A percentile compares a stretch with the other conserved stretches of the same genome.
Conservation (phyloP, 2,113 vertebrate genomes). For the Amphilophus citrinellus region DNA sequence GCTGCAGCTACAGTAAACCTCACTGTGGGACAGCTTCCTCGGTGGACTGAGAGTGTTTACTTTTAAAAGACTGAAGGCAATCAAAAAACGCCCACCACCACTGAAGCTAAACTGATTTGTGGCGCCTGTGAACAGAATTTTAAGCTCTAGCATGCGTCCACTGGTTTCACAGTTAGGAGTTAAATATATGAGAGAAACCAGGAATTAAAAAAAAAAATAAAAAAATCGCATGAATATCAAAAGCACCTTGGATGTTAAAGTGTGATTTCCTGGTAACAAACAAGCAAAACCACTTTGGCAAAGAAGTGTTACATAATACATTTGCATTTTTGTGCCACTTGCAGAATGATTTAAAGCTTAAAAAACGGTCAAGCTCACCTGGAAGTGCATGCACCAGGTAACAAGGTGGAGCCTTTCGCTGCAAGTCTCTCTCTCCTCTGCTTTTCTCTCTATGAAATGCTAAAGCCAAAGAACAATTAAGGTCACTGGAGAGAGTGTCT, state of each 20-base stretch:
- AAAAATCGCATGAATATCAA: background rate
- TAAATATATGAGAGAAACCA: background rate
- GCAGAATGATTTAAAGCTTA: background rate
- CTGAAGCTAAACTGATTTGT: constrained; percentile 4
- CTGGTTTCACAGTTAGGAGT: background rate
- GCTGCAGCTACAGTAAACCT: constrained; percentile 35
- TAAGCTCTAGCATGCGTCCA: background rate
- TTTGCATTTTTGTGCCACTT: background rate
- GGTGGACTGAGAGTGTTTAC: constrained; percentile 42
- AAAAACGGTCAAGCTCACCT: background rate
- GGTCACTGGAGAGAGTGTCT: too few species aligned
- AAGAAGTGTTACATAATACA: background rate
- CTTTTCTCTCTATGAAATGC: background rate
- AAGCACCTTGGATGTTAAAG: background rate
- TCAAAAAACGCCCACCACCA: constrained; percentile 13
- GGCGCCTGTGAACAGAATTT: background rate
- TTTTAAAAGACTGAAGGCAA: constrained; percentile 34
- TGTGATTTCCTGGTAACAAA: background rate
- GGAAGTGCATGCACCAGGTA: background rate
- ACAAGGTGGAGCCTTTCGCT: background rate
- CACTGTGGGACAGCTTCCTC: constrained; percentile 22
- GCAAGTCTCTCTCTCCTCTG: background rate
- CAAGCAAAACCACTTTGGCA: too few species aligned
- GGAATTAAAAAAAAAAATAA: too few species aligned
- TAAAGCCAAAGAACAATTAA: background rate